Percentiles rank a stretch among this genome's conserved stretches.
phyloP scores from a whole-genome alignment of 1,140 invertebrate genomes.

The Harpegnathos saltator region DNA sequence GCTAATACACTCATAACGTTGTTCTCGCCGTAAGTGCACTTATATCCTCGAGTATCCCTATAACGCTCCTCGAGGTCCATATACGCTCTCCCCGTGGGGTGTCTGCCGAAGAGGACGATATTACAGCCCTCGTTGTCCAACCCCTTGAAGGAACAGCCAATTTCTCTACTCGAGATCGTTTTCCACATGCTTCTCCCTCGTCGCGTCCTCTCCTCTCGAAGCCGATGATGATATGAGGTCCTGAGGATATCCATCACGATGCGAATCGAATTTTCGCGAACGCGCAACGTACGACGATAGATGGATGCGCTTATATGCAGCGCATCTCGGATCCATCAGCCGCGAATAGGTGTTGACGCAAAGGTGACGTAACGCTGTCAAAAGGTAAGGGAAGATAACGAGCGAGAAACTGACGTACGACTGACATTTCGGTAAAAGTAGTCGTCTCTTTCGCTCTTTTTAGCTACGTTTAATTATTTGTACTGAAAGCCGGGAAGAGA shows the following conservation, averaged over 20 bases:
- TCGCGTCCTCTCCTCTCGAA: neutral
- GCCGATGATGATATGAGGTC: slow-evolving; percentile 16
- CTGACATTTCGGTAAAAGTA: neutral
- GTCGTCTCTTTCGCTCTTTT: neutral
- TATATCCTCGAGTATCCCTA: slow-evolving; percentile 9
- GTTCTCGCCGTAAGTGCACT: neutral
- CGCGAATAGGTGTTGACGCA: neutral
- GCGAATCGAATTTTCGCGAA: slow-evolving; percentile 39
- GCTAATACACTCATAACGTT: neutral
- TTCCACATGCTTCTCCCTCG: neutral
- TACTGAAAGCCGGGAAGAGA: too few species aligned
- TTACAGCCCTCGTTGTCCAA: neutral
- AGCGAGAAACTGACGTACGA: too few species aligned
- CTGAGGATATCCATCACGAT: slow-evolving; percentile 43
- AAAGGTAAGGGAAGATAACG: too few species aligned
- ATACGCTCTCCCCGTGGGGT: neutral
- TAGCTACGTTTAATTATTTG: neutral
- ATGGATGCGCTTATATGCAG: neutral
- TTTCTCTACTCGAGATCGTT: slow-evolving; percentile 35
- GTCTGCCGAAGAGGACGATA: neutral
- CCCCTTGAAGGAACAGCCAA: slow-evolving; percentile 23
- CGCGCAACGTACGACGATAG: slow-evolving; percentile 4
- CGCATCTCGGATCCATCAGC: neutral
- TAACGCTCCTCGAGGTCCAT: neutral
- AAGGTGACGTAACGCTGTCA: neutral